Conservation (phyloP, 2,888 invertebrate species). For the Syrista parreyssii region DNA sequence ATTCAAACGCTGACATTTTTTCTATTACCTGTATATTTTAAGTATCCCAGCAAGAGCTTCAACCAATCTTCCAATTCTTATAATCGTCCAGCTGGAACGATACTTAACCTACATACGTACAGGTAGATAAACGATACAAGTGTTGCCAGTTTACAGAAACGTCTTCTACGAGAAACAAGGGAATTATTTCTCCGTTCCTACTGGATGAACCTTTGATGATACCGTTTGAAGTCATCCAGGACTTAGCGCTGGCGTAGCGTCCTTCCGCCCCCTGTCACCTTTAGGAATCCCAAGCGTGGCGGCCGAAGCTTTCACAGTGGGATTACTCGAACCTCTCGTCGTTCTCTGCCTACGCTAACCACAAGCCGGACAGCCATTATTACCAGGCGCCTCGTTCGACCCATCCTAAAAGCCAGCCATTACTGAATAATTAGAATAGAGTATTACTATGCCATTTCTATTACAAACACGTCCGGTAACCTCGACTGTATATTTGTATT, state of each 20-base stretch:
- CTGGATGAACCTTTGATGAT: constrained; percentile 62
- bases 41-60: not conserved
- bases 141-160: not conserved
- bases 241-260: constrained; percentile 26
- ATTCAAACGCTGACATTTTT: not conserved
- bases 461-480: not conserved
- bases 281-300: constrained; percentile 23
- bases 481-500: not conserved
- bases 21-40: too few species aligned
- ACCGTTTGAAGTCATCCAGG: constrained; percentile 56
- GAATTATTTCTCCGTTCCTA: constrained; percentile 52
- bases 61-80: accelerated
- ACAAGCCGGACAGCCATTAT: constrained; percentile 62
- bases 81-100: not conserved
- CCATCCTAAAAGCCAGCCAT: constrained; percentile 27
- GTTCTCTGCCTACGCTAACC: constrained; percentile 52
- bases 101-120: not conserved
- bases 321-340: constrained; percentile 58
- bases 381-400: constrained; percentile 47
- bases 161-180: constrained; percentile 34
- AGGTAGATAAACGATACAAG: not conserved
- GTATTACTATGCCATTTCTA: constrained; percentile 6
- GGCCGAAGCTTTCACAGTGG: constrained; percentile 56
- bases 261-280: constrained; percentile 47
- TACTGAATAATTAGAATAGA: constrained; percentile 53